These are phyloP conservation scores for Nomada ferruginata DNA, from an alignment of 2,888 invertebrate genomes.

Conservation along the genomic window DNA sequence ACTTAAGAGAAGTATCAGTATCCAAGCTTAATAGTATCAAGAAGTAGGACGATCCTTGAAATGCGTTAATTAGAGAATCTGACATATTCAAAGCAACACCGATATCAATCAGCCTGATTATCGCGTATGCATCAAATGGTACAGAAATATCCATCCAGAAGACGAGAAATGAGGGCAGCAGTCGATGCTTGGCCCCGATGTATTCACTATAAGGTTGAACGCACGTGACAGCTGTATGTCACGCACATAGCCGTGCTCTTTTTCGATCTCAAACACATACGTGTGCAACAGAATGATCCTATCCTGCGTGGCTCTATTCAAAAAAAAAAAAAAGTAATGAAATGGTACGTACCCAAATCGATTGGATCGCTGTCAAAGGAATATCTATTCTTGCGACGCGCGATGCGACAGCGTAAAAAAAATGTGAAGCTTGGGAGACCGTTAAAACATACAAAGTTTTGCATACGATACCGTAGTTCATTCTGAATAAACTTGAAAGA, in stretches of 20 bases:
- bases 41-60: conserved; percentile 29
- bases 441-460: too few species aligned
- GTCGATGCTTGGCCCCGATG: conserved; percentile 69
- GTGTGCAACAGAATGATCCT: neutral
- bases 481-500: conserved; percentile 19
- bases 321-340: conserved; percentile 24
- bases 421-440: neutral
- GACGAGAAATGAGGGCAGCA: conserved; percentile 68
- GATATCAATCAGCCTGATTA: conserved; percentile 52
- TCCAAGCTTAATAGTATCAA: neutral
- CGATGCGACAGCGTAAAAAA: neutral
- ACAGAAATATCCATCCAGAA: conserved; percentile 66
- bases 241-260: conserved; percentile 42
- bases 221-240: conserved; percentile 64
- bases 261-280: conserved; percentile 39
- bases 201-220: conserved; percentile 52
- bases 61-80: conserved; percentile 40
- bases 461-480: neutral
- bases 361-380: conserved; percentile 34
- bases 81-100: conserved; percentile 10
- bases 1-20: neutral
- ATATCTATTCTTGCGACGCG: neutral
- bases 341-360: conserved; percentile 38
- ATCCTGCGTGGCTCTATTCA: neutral
- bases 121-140: conserved; percentile 44